phyloP scores from a whole-genome alignment of 2,113 vertebrate species.

The Aix galericulata region DNA sequence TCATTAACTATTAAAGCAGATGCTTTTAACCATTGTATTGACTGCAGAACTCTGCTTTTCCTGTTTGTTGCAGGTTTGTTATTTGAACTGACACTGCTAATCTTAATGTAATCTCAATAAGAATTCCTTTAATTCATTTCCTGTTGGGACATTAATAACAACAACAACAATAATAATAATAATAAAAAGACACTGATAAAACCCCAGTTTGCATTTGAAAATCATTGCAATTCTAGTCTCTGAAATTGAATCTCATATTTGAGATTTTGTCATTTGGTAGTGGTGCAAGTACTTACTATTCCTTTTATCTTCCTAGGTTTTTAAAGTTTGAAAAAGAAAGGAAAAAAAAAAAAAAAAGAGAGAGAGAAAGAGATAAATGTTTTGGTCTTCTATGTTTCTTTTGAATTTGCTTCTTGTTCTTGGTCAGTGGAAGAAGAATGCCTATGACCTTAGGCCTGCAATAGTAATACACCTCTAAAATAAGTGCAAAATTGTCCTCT shows the following conservation, averaged over 20 bases:
- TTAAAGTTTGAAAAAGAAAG: neutral
- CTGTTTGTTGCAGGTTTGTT: neutral
- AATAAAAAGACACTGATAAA: neutral
- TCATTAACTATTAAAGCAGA: neutral
- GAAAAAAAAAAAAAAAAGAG: neutral
- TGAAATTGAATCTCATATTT: neutral
- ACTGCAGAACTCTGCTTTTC: neutral
- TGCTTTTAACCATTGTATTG: neutral
- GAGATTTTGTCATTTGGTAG: neutral
- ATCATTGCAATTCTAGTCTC: neutral
- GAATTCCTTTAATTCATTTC: neutral
- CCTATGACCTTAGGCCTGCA: neutral
- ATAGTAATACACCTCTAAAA: neutral
- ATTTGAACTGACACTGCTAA: neutral
- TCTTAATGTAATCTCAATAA: neutral
- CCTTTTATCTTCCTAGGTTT: neutral
- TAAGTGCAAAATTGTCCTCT: neutral
- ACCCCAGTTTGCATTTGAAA: constrained; percentile 7
- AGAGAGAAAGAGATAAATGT: neutral
- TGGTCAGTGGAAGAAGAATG: neutral
- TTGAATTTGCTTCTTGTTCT: constrained; percentile 1
- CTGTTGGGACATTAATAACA: neutral
- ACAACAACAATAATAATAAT: too few relatives aligned
- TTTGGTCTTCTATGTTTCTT: neutral
- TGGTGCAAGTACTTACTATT: neutral